These are phyloP conservation scores for Hypanus sabinus DNA, from an alignment of 2,113 vertebrate species.

Conservation along the genomic window DNA sequence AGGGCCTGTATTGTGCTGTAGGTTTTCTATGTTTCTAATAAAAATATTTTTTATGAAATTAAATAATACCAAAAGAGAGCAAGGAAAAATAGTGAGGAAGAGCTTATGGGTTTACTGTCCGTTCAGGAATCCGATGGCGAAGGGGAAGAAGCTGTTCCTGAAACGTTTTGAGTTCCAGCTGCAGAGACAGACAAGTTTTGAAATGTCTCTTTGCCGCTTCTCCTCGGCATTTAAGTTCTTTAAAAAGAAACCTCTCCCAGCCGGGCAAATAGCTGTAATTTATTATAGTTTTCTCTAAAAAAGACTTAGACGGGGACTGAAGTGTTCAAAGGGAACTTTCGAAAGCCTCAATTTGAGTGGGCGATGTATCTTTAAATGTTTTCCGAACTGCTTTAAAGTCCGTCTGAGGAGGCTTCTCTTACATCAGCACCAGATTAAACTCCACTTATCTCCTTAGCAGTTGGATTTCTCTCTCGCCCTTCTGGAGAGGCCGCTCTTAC, in stretches of 20 bases:
- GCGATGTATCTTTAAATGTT: conserved; percentile 7
- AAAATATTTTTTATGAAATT: no score
- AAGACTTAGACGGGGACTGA: neutral
- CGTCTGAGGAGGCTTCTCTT: neutral
- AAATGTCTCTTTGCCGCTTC: no score
- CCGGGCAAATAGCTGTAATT: neutral
- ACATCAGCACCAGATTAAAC: conserved; percentile 26
- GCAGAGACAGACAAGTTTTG: no score
- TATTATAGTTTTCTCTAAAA: neutral
- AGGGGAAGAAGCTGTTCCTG: no score
- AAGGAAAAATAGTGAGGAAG: no score
- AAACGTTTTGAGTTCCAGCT: no score
- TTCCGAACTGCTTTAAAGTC: neutral
- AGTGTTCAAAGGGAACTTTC: neutral
- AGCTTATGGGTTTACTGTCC: no score
- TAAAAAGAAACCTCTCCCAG: neutral
- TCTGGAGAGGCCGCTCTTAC: neutral
- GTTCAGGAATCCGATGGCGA: no score
- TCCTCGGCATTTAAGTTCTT: no score
- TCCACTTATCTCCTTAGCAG: conserved; percentile 20
- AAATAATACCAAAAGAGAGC: no score
- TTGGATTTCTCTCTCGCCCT: neutral
- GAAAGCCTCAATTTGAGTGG: neutral
- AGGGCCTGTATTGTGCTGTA: no score
- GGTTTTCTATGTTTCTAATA: no score